Conservation (phyloP, 2,888 invertebrate species). For the Drosophila monieri region DNA sequence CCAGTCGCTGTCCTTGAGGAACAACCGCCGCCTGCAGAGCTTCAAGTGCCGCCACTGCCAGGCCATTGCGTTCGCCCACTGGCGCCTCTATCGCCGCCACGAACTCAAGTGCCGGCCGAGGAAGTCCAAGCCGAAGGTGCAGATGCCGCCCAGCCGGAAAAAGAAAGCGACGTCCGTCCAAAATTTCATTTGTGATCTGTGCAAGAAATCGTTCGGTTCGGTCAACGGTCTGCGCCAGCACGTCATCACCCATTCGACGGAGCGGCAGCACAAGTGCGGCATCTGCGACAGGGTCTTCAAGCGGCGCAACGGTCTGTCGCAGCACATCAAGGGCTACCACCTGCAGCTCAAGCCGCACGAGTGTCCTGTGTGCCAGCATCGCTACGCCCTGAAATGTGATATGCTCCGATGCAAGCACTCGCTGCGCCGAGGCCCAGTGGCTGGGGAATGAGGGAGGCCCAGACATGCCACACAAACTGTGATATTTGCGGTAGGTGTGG, state of each 20-base stretch:
- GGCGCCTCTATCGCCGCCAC: constrained; percentile 79
- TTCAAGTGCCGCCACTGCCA: constrained; percentile 78
- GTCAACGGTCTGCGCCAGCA: constrained; percentile 80
- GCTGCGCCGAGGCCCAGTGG: constrained; percentile 50
- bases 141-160: not conserved
- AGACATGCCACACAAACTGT: not conserved
- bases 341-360: constrained; percentile 82
- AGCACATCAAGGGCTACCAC: constrained; percentile 83
- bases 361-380: constrained; percentile 81
- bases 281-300: constrained; percentile 82
- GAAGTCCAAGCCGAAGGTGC: constrained; percentile 20
- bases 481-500: not conserved
- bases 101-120: constrained; percentile 66
- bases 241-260: constrained; percentile 81
- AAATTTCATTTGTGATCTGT: constrained; percentile 55
- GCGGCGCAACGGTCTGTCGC: constrained; percentile 81
- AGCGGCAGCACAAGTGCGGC: constrained; percentile 79
- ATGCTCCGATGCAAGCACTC: constrained; percentile 83
- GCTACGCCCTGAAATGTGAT: constrained; percentile 82
- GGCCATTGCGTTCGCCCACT: constrained; percentile 75
- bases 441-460: not conserved
- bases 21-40: constrained; percentile 55
- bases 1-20: constrained; percentile 68
- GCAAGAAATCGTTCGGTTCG: constrained; percentile 62
- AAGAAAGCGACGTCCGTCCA: constrained; percentile 5